phyloP scores from a whole-genome alignment of 2,888 invertebrate genomes.

The Xestia sexstrigata region DNA sequence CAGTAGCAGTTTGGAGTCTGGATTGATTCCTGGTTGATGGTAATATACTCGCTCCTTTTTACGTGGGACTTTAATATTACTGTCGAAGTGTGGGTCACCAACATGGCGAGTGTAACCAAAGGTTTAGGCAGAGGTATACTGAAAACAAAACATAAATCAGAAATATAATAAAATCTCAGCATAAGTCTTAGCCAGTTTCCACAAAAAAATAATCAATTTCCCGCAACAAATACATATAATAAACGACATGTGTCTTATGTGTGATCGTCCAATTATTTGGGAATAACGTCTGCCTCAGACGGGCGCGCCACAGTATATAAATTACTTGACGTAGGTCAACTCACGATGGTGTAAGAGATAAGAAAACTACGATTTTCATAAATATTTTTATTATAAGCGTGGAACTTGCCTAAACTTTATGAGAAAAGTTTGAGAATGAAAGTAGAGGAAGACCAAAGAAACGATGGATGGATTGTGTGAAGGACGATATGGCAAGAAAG shows the following conservation, averaged over 20 bases:
- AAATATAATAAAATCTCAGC: too few species aligned
- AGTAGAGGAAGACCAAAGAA: too few species aligned
- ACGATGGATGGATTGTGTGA: too few species aligned
- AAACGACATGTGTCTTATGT: slow-evolving; percentile 55
- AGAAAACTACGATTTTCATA: slow-evolving; percentile 9
- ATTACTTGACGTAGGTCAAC: slow-evolving; percentile 71
- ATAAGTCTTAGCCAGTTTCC: neutral
- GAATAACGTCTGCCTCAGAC: slow-evolving; percentile 71
- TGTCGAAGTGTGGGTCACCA: neutral
- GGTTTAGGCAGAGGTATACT: too few species aligned
- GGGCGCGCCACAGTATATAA: slow-evolving; percentile 76
- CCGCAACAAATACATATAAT: slow-evolving; percentile 42
- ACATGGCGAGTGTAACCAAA: neutral
- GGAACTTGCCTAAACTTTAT: neutral
- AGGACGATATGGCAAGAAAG: too few species aligned
- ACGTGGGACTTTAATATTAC: neutral
- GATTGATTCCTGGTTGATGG: neutral
- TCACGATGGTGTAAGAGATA: slow-evolving; percentile 58
- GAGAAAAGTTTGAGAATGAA: too few species aligned
- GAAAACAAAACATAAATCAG: neutral
- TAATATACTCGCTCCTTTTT: too few species aligned
- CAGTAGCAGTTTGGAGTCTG: neutral
- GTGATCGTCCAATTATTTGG: slow-evolving; percentile 76
- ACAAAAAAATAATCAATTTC: slow-evolving; percentile 22
- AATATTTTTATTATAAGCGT: neutral